Base-by-base conservation (phyloP, 2,113 vertebrate species). In the Ammodramus savannarum region DNA sequence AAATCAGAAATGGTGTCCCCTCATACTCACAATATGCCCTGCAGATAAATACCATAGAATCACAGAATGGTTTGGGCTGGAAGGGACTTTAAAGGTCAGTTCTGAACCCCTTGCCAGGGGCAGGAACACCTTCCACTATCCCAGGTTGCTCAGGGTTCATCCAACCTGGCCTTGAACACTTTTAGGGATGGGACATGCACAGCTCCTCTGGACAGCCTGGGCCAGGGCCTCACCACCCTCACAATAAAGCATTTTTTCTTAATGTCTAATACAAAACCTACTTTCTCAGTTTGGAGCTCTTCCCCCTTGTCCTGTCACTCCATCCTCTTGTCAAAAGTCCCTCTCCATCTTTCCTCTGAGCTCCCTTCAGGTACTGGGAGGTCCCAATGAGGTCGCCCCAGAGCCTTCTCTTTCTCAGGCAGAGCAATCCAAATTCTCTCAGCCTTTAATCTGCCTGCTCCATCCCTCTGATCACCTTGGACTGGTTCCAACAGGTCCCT, bases 41-140 rank as follows among this genome's bases (percentile, higher is more conserved):
- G 46, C 32, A 93, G 72, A 95, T 96, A 96, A 96, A 85, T 91
- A 91, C 16, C 16, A 39, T 1, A 25, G 38, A n/a, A 25, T 39
- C 25, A 68, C 8, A 48, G 25, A 41, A 34, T 48, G 5, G 8
- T 18, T 61, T 83, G 16, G 16, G 14, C 36, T 36, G 48, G 48
- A 55, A 16, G 9, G 6, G 4, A 23, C 14, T 54, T 36, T 22
- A 41, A 41, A 55, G 29, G 12, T 31, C 52, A 17, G 11, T 61
- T 46, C 11, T 25, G 41, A 61, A 7, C 2, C 7, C 11, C 11
- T 9, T 46, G 5, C 20, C n/a, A 10, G 10, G 20, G 31, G 11
- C 46, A 48, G 25, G 16, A 26, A 23, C 11, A 21, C 4, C 14
- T 55, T 48, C 2, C 15, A 13, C 19, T 20, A 7, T 2, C 2